These are phyloP conservation scores for Hanleya hanleyi DNA, from an alignment of 2,888 invertebrate species.

Conservation along the genomic window DNA sequence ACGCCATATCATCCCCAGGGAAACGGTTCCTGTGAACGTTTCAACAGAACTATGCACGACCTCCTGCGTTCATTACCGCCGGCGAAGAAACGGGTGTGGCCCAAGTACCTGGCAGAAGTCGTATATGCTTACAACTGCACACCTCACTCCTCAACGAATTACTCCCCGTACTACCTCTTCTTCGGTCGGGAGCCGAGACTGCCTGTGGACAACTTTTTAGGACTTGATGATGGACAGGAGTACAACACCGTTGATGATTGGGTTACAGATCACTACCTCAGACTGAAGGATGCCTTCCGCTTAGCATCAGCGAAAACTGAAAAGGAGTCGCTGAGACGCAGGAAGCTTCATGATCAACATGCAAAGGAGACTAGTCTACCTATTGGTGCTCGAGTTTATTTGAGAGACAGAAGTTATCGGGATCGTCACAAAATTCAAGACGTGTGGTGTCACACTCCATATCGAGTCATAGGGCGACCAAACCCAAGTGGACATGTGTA, in stretches of 20 bases:
- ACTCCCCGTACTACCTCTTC: constrained; percentile 14
- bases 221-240: neutral
- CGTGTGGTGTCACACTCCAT: too few species aligned
- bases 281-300: neutral
- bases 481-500: too few species aligned
- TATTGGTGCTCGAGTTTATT: too few species aligned
- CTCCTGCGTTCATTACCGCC: neutral
- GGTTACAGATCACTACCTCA: constrained; percentile 17
- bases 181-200: constrained; percentile 14
- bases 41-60: constrained; percentile 3
- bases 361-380: neutral
- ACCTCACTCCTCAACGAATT: constrained; percentile 9
- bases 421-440: too few species aligned
- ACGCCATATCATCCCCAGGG: constrained; percentile 14
- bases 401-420: too few species aligned
- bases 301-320: constrained; percentile 9
- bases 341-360: neutral
- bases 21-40: constrained; percentile 1
- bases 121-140: constrained; percentile 11
- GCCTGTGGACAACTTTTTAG: neutral
- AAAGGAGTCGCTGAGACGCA: neutral
- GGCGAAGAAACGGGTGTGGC: constrained; percentile 9
- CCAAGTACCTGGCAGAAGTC: constrained; percentile 1
- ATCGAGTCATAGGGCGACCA: too few species aligned
- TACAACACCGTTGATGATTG: constrained; percentile 2